Evolutionary conservation across 2,888 invertebrate species (phyloP).

Genomic region (Malthinus flaveolus): DNA sequence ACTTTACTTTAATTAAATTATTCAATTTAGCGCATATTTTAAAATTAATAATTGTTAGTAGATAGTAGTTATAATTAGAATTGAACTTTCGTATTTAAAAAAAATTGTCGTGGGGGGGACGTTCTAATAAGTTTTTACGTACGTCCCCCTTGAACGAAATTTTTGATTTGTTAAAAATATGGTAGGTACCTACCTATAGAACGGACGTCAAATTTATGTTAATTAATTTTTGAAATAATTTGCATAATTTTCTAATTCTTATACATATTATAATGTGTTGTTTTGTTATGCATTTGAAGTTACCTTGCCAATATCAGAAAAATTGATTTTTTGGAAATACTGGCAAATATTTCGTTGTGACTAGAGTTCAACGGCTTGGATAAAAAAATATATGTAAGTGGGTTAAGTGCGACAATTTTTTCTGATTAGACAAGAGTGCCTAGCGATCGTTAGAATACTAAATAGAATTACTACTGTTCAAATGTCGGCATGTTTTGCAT

Average conservation of each 20-base stretch:
- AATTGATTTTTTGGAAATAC: conserved; percentile 4
- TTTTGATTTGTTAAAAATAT: no score
- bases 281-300: conserved; percentile 2
- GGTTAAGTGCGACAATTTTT: conserved; percentile 37
- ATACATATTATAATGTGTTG: conserved; percentile 3
- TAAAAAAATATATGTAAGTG: conserved; percentile 36
- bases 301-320: not conserved
- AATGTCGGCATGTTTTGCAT: conserved; percentile 54
- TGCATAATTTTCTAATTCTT: conserved; percentile 6
- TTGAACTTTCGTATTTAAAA: not conserved
- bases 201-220: not conserved
- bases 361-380: conserved; percentile 32
- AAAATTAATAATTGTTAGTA: not conserved
- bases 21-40: not conserved
- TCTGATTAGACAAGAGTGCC: conserved; percentile 37
- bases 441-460: conserved; percentile 37
- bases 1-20: not conserved
- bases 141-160: no score
- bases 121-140: not conserved
- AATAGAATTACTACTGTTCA: conserved; percentile 36
- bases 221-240: conserved; percentile 3
- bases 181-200: no score
- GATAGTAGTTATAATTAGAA: not conserved
- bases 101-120: not conserved
- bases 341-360: conserved; percentile 6